phyloP scores from a whole-genome alignment of 2,888 invertebrate genomes.

The Neoitamus cyanurus region DNA sequence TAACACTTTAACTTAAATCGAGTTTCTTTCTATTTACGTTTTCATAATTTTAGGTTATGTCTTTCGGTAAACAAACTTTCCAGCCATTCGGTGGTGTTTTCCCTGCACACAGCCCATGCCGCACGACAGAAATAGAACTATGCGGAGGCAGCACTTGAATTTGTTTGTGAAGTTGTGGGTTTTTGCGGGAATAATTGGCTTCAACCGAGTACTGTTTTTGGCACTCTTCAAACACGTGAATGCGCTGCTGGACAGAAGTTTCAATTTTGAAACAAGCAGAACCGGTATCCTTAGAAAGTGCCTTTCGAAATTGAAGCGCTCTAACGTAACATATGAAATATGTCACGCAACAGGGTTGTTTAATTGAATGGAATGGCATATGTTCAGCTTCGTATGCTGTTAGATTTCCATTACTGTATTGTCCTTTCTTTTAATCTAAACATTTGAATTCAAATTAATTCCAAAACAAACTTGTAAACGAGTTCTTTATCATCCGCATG shows the following conservation, averaged over 20 bases:
- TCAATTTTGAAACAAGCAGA: neutral
- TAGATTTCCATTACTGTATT: too few species aligned
- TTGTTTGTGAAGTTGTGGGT: neutral
- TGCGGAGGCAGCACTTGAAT: neutral
- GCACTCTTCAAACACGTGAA: neutral
- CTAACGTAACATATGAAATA: neutral
- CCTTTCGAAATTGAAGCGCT: neutral
- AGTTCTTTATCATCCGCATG: too few species aligned
- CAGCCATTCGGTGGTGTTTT: neutral
- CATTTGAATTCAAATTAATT: too few species aligned
- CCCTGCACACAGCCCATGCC: neutral
- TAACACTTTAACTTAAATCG: slow-evolving; percentile 42
- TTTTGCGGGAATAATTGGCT: neutral
- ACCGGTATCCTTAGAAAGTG: neutral
- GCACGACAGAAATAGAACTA: neutral
- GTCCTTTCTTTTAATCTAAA: too few species aligned
- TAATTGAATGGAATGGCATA: neutral
- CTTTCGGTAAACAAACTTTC: slow-evolving; percentile 9
- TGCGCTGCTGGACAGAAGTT: neutral
- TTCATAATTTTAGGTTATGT: slow-evolving; percentile 37
- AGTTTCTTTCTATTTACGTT: slow-evolving; percentile 29
- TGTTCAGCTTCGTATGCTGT: too few species aligned
- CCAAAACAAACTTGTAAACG: too few species aligned
- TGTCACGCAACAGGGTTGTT: neutral
- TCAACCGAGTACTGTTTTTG: neutral